Base-by-base conservation (phyloP, 1,140 invertebrate genomes). In the Dendrolimus kikuchii region DNA sequence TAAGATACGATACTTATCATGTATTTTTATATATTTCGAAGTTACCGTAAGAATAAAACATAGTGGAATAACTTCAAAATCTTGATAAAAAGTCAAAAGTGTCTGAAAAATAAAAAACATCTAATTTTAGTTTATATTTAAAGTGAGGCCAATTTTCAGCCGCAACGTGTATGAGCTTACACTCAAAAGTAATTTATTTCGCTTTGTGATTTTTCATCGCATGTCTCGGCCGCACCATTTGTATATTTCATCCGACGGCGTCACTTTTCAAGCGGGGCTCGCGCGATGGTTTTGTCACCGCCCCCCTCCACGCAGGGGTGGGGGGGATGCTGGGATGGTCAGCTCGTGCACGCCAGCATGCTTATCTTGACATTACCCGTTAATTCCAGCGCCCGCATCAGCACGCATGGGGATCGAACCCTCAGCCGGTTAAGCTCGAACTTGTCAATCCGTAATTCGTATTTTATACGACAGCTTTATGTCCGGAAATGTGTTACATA, bases 141-240 rank as follows among this genome's bases (percentile, higher is more conserved):
- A 23, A 23, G 23, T 23, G 23, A 23, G 23, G 23, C 23, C 23
- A 23, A 23, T 23, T 23, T 23, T 23, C 23, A 23, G 23, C 23
- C 1, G 23, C 23, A 23, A 23, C 23, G 23, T 23, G 23, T 23
- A 23, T 23, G 23, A 23, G 23, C 23, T 23, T 1, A 23, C 1
- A 23, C 23, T 23, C 23, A 23, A 23, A 23, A 62, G 60, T 71
- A 64, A 75, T 75, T 75, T 68, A 75, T 68, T 71, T 64, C 55
- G 62, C 66, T 71, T 71, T 68, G 68, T 76, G 64, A 73, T 68
- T 71, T 75, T 73, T 73, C 68, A 69, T 71, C 55, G 66, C 68
- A 62, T 67, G 62, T 64, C 66, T 66, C 59, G 51, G 60, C 59
- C 55, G 55, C 49, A 38, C 56, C 61, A 67, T 74, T 69, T 62